Evolutionary conservation across 1,140 invertebrate genomes (phyloP).

Genomic region (Drosophila bocqueti): DNA sequence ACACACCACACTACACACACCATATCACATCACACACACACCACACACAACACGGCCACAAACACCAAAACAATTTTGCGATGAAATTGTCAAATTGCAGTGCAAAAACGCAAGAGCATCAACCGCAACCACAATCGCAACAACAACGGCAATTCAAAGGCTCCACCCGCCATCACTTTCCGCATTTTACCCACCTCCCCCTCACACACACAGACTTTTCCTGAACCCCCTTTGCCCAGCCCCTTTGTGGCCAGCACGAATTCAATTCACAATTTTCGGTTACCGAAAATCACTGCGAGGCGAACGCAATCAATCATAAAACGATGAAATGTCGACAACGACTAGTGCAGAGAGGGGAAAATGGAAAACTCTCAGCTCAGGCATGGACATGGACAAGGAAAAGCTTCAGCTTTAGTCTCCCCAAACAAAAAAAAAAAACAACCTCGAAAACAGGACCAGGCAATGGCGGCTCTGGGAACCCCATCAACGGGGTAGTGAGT

Average conservation of each 20-base stretch:
- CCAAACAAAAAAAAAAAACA: slow-evolving; percentile 6
- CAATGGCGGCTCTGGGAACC: slow-evolving; percentile 7
- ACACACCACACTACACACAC: neutral
- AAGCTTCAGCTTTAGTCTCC: neutral
- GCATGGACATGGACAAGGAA: slow-evolving; percentile 47
- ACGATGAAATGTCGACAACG: slow-evolving; percentile 73
- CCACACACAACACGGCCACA: slow-evolving; percentile 66
- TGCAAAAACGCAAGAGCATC: slow-evolving; percentile 77
- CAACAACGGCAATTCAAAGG: slow-evolving; percentile 42
- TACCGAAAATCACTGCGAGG: slow-evolving; percentile 72
- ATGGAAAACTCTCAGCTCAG: slow-evolving; percentile 65
- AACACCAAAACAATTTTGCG: slow-evolving; percentile 82
- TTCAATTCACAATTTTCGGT: slow-evolving; percentile 78
- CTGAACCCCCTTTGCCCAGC: neutral
- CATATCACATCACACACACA: neutral
- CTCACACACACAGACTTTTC: neutral
- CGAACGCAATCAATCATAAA: slow-evolving; percentile 80
- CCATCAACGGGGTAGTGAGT: slow-evolving; percentile 2
- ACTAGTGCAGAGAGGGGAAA: slow-evolving; percentile 33
- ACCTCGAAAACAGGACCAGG: neutral
- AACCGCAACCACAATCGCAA: slow-evolving; percentile 67
- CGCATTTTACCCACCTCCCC: neutral
- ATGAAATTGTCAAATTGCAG: slow-evolving; percentile 82
- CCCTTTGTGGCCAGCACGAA: slow-evolving; percentile 35
- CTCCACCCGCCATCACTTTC: neutral